Base-by-base conservation (phyloP, 2,113 vertebrate species). In the Hydrochoerus hydrochaeris region DNA sequence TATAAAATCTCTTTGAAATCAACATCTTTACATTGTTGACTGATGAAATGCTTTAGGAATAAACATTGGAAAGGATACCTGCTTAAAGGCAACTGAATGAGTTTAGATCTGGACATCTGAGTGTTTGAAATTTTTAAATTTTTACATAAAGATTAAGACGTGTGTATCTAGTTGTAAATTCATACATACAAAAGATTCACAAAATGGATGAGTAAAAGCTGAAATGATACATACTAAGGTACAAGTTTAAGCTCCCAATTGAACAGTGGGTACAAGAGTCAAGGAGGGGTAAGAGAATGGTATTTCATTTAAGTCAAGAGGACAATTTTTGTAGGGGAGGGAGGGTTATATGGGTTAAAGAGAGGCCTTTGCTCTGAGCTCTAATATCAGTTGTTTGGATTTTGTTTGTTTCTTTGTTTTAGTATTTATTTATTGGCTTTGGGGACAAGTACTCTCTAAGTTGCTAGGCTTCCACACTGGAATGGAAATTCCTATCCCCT, bases 1-100 rank as follows among this genome's bases (percentile, higher is more conserved):
- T n/a, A 19, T 62, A 81, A 88, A 38, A 95, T 67, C 20, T 5
- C 14, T 58, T 75, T 80, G 49, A 65, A 93, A 73, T 73, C 13
- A 60, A 54, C 19, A 84, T 71, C 22, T 80, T 92, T 88, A 89
- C 85, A 89, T 91, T 73, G 35, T 73, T 78, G 32, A 88, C 35
- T 78, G 58, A 22, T 7, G 78, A 96, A 80, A 89, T 83, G 4
- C 41, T 17, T 91, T 57, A 88, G 28, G 12, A 88, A 67, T 80
- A 84, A 60, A 75, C 35, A 73, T 24, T 71, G 26, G 24, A 78
- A 32, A 2, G 35, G 44, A 4, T 5, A 14, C n/a, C 38, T 73
- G 20, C 26, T 85, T 85, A 54, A 19, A 58, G 32, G 1, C 38
- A 58, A 57, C 9, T 44, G 62, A 16, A 22, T 81, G 22, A 90